These are phyloP conservation scores for Noctua janthe DNA, from an alignment of 2,888 invertebrate genomes.

Conservation along the genomic window DNA sequence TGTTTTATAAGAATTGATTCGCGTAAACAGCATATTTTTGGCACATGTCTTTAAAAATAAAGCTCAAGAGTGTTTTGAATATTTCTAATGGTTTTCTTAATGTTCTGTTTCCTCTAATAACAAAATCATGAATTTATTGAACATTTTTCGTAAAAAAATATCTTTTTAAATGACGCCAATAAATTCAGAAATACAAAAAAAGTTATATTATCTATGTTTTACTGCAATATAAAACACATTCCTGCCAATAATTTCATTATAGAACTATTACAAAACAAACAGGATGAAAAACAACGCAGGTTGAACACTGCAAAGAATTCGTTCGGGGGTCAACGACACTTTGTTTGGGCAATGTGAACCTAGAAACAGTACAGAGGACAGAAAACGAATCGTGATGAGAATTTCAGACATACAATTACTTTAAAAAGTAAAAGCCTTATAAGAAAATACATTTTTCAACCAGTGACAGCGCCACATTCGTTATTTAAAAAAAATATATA, in stretches of 20 bases:
- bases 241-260: not conserved
- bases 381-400: conserved; percentile 21
- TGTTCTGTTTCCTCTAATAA: conserved; percentile 5
- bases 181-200: not conserved
- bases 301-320: conserved; percentile 36
- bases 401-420: not conserved
- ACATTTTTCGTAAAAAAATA: not conserved
- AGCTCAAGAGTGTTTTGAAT: not conserved
- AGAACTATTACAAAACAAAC: conserved; percentile 7
- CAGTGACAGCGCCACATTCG: not conserved
- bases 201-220: not conserved
- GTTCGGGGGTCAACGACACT: conserved; percentile 33
- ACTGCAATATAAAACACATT: no score
- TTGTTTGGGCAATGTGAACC: conserved; percentile 33
- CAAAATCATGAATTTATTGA: not conserved
- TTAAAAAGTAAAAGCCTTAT: not conserved
- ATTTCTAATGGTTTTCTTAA: conserved; percentile 10
- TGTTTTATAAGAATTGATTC: not conserved
- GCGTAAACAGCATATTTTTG: conserved; percentile 33
- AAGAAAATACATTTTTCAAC: not conserved
- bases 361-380: conserved; percentile 18
- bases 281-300: conserved; percentile 1
- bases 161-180: not conserved
- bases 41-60: conserved; percentile 21
- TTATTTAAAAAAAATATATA: not conserved